Percentiles rank a stretch among this genome's conserved stretches.
Conservation (phyloP, 2,113 vertebrate genomes). For the Hemiprocne comata region DNA sequence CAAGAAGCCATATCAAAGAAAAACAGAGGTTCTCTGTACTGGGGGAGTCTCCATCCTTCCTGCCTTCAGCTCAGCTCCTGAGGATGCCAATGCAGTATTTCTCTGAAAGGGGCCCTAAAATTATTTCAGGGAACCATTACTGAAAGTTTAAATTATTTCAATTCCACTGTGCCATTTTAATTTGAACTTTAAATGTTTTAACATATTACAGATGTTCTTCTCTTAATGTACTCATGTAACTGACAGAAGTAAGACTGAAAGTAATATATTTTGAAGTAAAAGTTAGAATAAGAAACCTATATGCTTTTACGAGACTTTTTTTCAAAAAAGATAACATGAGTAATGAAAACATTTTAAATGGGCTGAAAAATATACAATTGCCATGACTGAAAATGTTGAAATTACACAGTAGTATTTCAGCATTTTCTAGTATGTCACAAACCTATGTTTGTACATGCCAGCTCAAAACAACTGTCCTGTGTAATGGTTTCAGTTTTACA, state of each 20-base stretch:
- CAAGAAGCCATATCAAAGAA: too few species aligned
- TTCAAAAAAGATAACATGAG: too few species aligned
- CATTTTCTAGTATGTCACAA: constrained; percentile 6
- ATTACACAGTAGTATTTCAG: not conserved
- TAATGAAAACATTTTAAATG: constrained; percentile 18
- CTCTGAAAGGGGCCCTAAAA: too few species aligned
- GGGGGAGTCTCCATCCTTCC: too few species aligned
- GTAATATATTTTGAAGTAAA: not conserved
- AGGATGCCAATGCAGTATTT: too few species aligned
- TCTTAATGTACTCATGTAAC: not conserved
- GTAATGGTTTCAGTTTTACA: constrained; percentile 7
- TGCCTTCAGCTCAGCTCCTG: too few species aligned
- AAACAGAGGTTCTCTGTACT: too few species aligned
- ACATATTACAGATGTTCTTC: not conserved
- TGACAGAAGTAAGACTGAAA: not conserved
- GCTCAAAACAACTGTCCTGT: constrained; percentile 4
- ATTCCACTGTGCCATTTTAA: not conserved
- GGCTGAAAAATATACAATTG: not conserved
- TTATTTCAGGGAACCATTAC: not conserved
- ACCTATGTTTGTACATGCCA: not conserved
- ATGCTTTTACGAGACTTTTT: not conserved
- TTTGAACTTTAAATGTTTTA: not conserved
- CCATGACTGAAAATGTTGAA: not conserved
- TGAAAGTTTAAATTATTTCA: not conserved
- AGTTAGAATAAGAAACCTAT: not conserved